Conservation (phyloP, 2,797 vertebrate genomes). For the Spatula clypeata region DNA sequence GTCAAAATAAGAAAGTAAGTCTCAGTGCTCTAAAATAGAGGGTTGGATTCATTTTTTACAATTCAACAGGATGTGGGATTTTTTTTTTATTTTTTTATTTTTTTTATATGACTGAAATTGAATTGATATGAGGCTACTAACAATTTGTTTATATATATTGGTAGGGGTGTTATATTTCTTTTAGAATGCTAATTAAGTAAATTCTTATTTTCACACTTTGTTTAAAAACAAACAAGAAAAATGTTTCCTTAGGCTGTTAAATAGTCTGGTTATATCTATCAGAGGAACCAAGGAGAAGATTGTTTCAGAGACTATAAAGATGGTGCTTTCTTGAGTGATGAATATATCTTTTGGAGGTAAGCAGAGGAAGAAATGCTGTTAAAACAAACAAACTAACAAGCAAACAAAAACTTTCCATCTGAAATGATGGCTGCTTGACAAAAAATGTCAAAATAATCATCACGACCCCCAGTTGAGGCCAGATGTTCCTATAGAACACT, state of each 20-base stretch:
- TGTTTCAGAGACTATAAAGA: neutral
- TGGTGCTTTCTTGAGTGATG: neutral
- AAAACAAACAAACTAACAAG: neutral
- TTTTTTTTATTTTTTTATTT: neutral
- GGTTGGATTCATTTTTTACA: neutral
- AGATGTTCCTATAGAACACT: conserved; percentile 61
- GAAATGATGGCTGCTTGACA: neutral
- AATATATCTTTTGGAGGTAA: neutral
- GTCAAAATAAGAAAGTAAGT: neutral
- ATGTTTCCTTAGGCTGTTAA: neutral
- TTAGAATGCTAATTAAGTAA: neutral
- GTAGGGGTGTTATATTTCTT: neutral
- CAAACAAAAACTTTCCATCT: conserved; percentile 9
- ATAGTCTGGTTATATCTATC: neutral
- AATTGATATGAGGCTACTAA: neutral
- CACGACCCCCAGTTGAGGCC: neutral
- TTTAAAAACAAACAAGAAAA: neutral
- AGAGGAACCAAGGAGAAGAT: neutral
- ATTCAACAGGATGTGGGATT: neutral
- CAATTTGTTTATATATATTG: too few relatives aligned
- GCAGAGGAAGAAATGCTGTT: neutral
- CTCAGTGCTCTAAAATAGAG: neutral
- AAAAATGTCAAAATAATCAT: conserved; percentile 7
- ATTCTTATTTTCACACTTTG: neutral
- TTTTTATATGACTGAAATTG: neutral